Evolutionary conservation across 2,113 vertebrate species (phyloP), one percentile per base, ranked within the genome.

Genomic region (Eurypyga helias): DNA sequence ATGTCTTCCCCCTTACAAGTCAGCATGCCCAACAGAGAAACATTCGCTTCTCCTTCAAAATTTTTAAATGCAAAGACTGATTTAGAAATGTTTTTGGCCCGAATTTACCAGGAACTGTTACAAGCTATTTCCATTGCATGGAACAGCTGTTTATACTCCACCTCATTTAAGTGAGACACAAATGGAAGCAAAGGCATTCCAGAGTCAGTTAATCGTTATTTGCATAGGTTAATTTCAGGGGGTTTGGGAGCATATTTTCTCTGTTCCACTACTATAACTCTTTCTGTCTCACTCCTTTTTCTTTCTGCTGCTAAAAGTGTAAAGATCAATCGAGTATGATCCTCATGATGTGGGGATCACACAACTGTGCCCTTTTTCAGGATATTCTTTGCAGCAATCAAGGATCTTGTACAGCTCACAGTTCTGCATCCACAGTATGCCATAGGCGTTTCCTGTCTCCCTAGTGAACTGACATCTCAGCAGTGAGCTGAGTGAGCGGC

Each of bases 181-280:
- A 66, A 81, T 58, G 54, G 70, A 97, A 95, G 81, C 14, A 82
- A 93, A 96, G 76, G 54, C 52, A 77, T 94, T 95, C 84, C 94
- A 49, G 31, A 90, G 49, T 66, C 34, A 4, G 61, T 93, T 90
- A 62, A 61, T 25, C 33, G 72, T 93, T 95, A 91, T 93, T 97
- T 95, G 36, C 80, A 92, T 81, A 92, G 78, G 65, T 96, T 94
- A 96, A 88, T 93, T 96, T 95, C 60, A 75, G 70, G 24, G 20
- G 80, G 71, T 83, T 89, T 84, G 23, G 36, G 64, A 61, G 58
- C 54, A 55, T 73, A 89, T 94, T 97, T 93, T 91, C 54, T 93
- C 52, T 86, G n/a, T 76, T 73, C 17, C n/a, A 36, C 21, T 34
- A 33, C 36, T 70, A 23, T 33, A 52, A 33, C 2, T 66, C 33